A percentile compares a stretch with the other conserved stretches of the same genome.
Evolutionary conservation across 2,888 invertebrate species (phyloP).

Genomic region (Eueremaeus valkanovi): DNA sequence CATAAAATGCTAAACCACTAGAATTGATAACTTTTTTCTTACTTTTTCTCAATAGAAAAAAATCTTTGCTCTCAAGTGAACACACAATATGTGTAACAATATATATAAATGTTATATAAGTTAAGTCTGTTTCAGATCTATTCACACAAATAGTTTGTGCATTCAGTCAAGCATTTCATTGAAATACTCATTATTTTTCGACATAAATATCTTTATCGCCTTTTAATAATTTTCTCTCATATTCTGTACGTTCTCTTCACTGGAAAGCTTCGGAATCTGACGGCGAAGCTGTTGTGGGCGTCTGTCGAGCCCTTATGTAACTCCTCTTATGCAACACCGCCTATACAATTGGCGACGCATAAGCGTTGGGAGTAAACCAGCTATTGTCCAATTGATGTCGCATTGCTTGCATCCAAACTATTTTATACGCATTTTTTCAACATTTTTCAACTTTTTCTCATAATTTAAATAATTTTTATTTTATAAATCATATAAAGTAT

Average conservation of each 20-base stretch:
- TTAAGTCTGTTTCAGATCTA: not conserved
- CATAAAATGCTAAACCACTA: not conserved
- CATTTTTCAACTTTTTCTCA: not conserved
- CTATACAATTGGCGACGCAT: constrained; percentile 19
- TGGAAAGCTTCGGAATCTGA: not conserved
- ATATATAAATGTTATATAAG: not conserved
- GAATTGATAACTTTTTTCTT: not conserved
- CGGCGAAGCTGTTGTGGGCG: not conserved
- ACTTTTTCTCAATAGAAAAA: not conserved
- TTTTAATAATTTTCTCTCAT: constrained; percentile 1
- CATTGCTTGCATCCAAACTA: no score
- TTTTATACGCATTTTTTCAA: not conserved
- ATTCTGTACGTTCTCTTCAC: not conserved
- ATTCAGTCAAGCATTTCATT: not conserved
- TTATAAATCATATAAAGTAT: no score
- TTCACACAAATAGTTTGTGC: not conserved
- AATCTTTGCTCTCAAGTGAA: not conserved
- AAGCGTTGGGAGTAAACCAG: constrained; percentile 3
- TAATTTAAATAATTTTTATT: no score
- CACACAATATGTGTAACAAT: not conserved
- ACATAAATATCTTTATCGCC: not conserved
- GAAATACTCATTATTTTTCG: constrained; percentile 1
- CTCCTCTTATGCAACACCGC: not conserved
- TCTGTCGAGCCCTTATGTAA: not conserved
- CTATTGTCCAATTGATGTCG: not conserved